Conservation (phyloP, 1,140 invertebrate species). For the Drosophila novamexicana region DNA sequence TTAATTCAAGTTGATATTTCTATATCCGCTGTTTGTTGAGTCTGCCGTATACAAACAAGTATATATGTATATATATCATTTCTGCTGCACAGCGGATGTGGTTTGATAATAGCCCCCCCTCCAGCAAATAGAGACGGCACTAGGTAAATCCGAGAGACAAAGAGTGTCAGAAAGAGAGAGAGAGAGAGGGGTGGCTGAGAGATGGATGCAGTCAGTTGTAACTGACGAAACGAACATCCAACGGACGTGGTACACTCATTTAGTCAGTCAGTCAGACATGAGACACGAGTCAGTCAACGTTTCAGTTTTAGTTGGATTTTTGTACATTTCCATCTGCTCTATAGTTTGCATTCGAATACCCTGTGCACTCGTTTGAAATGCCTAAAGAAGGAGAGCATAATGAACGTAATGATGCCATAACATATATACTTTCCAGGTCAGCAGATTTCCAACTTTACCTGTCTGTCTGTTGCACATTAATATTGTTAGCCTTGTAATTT, state of each 20-base stretch:
- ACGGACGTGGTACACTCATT: slow-evolving; percentile 51
- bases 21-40: slow-evolving; percentile 66
- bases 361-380: neutral
- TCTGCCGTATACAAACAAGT: neutral
- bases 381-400: too few species aligned
- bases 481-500: too few species aligned
- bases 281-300: slow-evolving; percentile 23
- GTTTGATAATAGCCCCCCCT: slow-evolving; percentile 68
- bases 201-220: slow-evolving; percentile 75
- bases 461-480: too few species aligned
- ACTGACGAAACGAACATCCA: slow-evolving; percentile 55
- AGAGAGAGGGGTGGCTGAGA: slow-evolving; percentile 15
- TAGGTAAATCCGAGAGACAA: slow-evolving; percentile 8
- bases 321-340: neutral
- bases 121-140: slow-evolving; percentile 24
- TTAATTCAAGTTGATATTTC: slow-evolving; percentile 74
- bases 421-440: too few species aligned
- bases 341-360: slow-evolving; percentile 4
- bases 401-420: too few species aligned
- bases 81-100: slow-evolving; percentile 68
- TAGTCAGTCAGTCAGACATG: slow-evolving; percentile 71
- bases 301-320: slow-evolving; percentile 20
- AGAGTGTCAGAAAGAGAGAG: slow-evolving; percentile 3
- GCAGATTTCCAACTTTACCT: too few species aligned
- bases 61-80: slow-evolving; percentile 22